These are phyloP conservation scores for Lamproptera curius DNA, from an alignment of 2,888 invertebrate species.

Conservation along the genomic window DNA sequence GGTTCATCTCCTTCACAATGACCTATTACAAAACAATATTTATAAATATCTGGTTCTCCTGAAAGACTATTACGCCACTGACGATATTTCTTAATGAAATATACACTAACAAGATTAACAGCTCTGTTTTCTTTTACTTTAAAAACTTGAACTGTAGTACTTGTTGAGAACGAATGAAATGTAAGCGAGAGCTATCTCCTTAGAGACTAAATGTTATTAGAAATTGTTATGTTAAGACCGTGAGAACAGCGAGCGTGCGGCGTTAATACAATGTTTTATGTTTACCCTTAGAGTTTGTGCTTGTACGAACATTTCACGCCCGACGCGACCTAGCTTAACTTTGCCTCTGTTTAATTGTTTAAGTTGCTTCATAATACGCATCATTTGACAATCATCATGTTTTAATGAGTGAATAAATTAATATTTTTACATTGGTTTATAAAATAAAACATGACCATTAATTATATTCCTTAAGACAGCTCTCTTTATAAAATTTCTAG, in stretches of 20 bases:
- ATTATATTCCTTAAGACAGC: too few species aligned
- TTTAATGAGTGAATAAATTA: too few species aligned
- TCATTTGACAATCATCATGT: too few species aligned
- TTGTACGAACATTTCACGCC: not conserved
- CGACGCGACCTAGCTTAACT: too few species aligned
- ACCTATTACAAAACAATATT: slow-evolving; percentile 68
- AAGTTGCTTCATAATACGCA: too few species aligned
- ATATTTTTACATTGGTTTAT: too few species aligned
- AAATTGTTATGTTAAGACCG: slow-evolving; percentile 7
- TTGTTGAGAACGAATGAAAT: slow-evolving; percentile 6
- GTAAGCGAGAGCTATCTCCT: slow-evolving; percentile 5
- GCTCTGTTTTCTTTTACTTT: not conserved
- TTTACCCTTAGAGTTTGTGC: slow-evolving; percentile 3
- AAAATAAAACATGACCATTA: too few species aligned
- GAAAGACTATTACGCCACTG: not conserved
- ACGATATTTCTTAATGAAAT: not conserved
- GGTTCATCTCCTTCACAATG: slow-evolving; percentile 92
- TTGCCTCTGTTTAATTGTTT: too few species aligned
- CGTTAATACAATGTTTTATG: slow-evolving; percentile 1
- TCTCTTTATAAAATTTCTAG: too few species aligned
- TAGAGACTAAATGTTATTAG: slow-evolving; percentile 9
- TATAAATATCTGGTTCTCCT: not conserved
- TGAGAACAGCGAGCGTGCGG: not conserved
- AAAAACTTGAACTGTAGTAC: not conserved
- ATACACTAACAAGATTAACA: too few species aligned